Conservation (phyloP, 2,113 vertebrate species). For the Cnemophilus loriae region DNA sequence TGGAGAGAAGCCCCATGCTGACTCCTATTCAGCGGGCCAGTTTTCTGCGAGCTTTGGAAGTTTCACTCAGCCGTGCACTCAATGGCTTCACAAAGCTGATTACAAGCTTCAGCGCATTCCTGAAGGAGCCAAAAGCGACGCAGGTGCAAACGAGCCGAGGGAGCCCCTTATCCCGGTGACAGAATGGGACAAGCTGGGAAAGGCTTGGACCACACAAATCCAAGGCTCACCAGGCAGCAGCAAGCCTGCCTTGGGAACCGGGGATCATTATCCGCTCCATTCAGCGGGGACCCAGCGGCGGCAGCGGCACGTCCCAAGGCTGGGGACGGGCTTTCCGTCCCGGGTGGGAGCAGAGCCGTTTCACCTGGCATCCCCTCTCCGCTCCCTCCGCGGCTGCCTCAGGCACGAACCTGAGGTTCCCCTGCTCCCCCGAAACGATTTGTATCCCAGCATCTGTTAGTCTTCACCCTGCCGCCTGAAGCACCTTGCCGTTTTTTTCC, state of each 20-base stretch:
- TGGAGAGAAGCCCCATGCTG: conserved; percentile 97
- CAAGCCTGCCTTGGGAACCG: conserved; percentile 79
- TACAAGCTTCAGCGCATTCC: conserved; percentile 99
- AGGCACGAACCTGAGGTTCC: neutral
- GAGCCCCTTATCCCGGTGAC: conserved; percentile 86
- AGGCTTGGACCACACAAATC: conserved; percentile 92
- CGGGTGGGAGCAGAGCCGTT: neutral
- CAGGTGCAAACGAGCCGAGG: conserved; percentile 95
- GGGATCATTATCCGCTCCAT: conserved; percentile 78
- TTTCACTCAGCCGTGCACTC: conserved; percentile 96
- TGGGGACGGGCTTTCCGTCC: neutral
- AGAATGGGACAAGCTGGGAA: conserved; percentile 86
- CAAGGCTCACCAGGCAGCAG: conserved; percentile 81
- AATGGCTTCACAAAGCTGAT: conserved; percentile 99
- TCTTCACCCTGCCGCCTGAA: neutral
- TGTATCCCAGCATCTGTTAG: neutral
- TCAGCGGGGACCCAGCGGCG: conserved; percentile 64
- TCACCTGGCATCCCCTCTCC: neutral
- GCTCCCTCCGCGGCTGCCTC: neutral
- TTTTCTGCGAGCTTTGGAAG: conserved; percentile 94
- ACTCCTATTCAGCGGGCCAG: conserved; percentile 91
- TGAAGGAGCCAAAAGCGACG: conserved; percentile 94
- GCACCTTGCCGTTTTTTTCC: neutral
- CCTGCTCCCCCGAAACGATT: neutral
- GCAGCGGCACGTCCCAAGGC: conserved; percentile 33